phyloP scores from a whole-genome alignment of 2,113 vertebrate species.

The Platichthys stellatus region DNA sequence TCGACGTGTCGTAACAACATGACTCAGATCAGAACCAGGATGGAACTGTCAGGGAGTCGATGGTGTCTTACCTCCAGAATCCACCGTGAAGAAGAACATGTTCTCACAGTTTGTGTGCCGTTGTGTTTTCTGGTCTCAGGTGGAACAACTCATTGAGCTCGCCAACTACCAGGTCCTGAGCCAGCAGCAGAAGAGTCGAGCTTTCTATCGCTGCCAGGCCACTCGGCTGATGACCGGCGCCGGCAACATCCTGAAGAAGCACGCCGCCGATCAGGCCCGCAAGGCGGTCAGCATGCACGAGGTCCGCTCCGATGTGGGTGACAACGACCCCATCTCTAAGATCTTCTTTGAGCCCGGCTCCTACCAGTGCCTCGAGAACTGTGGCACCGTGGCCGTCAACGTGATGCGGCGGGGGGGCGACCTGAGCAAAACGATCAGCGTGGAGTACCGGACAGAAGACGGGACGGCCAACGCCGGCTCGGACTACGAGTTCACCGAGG shows the following conservation, averaged over 20 bases:
- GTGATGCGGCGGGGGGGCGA: conserved; percentile 92
- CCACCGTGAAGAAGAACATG: background rate
- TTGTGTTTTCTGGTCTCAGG: conserved; percentile 50
- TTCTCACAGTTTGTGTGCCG: background rate
- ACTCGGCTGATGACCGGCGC: conserved; percentile 97
- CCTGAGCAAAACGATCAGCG: conserved; percentile 87
- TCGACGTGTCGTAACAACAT: background rate
- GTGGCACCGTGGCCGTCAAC: conserved; percentile 93
- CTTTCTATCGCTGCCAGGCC: conserved; percentile 98
- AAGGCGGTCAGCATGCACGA: conserved; percentile 98
- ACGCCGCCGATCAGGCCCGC: conserved; percentile 96
- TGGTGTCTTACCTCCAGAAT: too few relatives aligned
- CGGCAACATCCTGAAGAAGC: conserved; percentile 97
- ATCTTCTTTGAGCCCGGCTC: conserved; percentile 94
- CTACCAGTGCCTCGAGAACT: conserved; percentile 99
- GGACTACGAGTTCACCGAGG: conserved; percentile 98
- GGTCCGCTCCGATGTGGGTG: conserved; percentile 88
- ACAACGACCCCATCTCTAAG: conserved; percentile 92
- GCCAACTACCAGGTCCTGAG: conserved; percentile 99
- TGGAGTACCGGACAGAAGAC: conserved; percentile 97
- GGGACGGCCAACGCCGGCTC: conserved; percentile 97
- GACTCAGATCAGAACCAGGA: conserved; percentile 5
- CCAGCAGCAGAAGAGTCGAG: conserved; percentile 97
- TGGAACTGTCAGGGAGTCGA: background rate
- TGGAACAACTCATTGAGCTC: conserved; percentile 98